These are phyloP conservation scores for Drosophila lini DNA, from an alignment of 1,140 invertebrate species.

Conservation along the genomic window DNA sequence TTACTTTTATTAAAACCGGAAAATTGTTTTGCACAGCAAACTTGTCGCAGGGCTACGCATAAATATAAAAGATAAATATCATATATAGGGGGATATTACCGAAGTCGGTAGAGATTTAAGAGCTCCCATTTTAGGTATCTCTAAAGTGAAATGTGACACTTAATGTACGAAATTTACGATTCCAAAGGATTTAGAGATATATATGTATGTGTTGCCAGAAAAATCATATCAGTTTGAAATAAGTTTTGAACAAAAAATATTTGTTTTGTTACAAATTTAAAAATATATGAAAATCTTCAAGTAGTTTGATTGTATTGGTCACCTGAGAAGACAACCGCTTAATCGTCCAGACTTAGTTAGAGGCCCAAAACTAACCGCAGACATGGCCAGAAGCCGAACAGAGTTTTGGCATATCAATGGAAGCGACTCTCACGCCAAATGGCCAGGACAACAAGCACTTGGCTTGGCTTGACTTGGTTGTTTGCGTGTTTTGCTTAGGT, in stretches of 20 bases:
- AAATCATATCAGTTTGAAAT: neutral
- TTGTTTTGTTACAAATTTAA: no score
- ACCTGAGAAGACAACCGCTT: neutral
- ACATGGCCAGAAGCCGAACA: constrained; percentile 1
- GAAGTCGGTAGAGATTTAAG: constrained; percentile 7
- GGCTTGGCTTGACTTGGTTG: constrained; percentile 56
- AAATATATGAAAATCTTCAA: neutral
- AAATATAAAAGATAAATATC: constrained; percentile 1
- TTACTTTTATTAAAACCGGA: constrained; percentile 67
- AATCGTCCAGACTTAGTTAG: constrained; percentile 9
- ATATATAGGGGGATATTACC: neutral
- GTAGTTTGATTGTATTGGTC: neutral
- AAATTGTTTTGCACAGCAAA: constrained; percentile 34
- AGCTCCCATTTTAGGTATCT: neutral
- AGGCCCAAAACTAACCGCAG: constrained; percentile 29
- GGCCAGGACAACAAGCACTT: constrained; percentile 51
- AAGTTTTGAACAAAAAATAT: no score
- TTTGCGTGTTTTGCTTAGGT: constrained; percentile 79
- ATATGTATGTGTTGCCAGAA: neutral
- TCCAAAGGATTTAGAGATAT: neutral
- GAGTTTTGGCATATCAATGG: constrained; percentile 63
- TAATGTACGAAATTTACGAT: neutral
- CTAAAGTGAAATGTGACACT: neutral
- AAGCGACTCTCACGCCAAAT: constrained; percentile 65
- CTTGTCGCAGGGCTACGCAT: constrained; percentile 1